Percentiles rank a stretch among this genome's conserved stretches.
Evolutionary conservation across 1,140 invertebrate species (phyloP).

Genomic region (Thaumetopoea pityocampa): DNA sequence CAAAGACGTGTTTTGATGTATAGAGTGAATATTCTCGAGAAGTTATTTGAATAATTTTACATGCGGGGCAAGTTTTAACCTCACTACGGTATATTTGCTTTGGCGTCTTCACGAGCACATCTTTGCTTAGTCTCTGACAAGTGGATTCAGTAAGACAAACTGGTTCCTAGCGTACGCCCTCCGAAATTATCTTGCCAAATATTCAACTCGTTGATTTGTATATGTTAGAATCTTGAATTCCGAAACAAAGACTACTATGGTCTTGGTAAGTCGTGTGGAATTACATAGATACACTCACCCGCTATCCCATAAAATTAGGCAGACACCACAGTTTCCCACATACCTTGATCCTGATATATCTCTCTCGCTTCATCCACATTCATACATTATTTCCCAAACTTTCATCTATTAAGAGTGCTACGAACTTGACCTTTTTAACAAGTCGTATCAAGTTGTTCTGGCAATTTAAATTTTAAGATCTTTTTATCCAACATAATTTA

Average conservation of each 20-base stretch:
- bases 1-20: slow-evolving; percentile 63
- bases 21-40: slow-evolving; percentile 39
- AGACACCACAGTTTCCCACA: too few species aligned
- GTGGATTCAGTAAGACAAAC: slow-evolving; percentile 30
- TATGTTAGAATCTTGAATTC: slow-evolving; percentile 15
- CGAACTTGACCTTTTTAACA: too few species aligned
- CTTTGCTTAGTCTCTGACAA: slow-evolving; percentile 18
- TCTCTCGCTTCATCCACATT: too few species aligned
- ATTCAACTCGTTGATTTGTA: slow-evolving; percentile 19
- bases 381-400: too few species aligned
- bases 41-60: slow-evolving; percentile 66
- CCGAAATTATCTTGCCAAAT: slow-evolving; percentile 33
- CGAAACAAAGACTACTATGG: slow-evolving; percentile 11
- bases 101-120: slow-evolving; percentile 34
- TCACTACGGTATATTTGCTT: slow-evolving; percentile 46
- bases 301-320: too few species aligned
- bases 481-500: too few species aligned
- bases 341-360: too few species aligned
- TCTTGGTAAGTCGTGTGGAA: too few species aligned
- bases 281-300: too few species aligned
- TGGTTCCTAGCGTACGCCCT: slow-evolving; percentile 23
- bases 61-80: slow-evolving; percentile 60
- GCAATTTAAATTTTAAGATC: too few species aligned
- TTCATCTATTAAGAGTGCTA: too few species aligned
- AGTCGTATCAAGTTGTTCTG: too few species aligned